Evolutionary conservation across 2,113 vertebrate species (phyloP).

Genomic region (Limnothrissa miodon): DNA sequence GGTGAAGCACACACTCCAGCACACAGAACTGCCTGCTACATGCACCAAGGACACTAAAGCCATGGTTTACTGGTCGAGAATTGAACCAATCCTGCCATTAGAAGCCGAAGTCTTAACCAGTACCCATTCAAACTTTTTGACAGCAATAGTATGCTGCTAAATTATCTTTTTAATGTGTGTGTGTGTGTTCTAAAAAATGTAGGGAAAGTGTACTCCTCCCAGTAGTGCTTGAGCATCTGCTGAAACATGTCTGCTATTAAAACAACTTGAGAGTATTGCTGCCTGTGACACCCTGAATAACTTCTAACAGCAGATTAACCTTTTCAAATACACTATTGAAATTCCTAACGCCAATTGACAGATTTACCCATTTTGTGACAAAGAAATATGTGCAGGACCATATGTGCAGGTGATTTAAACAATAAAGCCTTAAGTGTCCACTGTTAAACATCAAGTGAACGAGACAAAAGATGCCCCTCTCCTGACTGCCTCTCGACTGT

Average conservation of each 20-base stretch:
- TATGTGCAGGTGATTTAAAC: background rate
- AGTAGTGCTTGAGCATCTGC: background rate
- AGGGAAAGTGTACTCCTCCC: background rate
- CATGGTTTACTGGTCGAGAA: too few relatives aligned
- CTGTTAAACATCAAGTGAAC: background rate
- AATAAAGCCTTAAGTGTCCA: background rate
- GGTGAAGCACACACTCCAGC: too few relatives aligned
- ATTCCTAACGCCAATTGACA: too few relatives aligned
- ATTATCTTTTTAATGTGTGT: background rate
- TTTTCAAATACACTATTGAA: background rate
- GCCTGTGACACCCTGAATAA: background rate
- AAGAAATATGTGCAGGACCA: background rate
- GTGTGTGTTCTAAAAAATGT: constrained; percentile 3
- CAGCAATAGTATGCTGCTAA: background rate
- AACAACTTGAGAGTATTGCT: background rate
- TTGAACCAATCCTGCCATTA: too few relatives aligned
- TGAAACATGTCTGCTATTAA: background rate
- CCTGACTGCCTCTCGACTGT: constrained; percentile 28
- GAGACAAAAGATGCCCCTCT: constrained; percentile 33
- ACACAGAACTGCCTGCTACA: too few relatives aligned
- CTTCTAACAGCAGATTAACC: background rate
- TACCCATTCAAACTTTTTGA: background rate
- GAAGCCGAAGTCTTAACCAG: too few relatives aligned
- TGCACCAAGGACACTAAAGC: too few relatives aligned
- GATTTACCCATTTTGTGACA: too few relatives aligned